These are phyloP conservation scores for Oryzias celebensis DNA, from an alignment of 2,113 vertebrate species.

Conservation along the genomic window DNA sequence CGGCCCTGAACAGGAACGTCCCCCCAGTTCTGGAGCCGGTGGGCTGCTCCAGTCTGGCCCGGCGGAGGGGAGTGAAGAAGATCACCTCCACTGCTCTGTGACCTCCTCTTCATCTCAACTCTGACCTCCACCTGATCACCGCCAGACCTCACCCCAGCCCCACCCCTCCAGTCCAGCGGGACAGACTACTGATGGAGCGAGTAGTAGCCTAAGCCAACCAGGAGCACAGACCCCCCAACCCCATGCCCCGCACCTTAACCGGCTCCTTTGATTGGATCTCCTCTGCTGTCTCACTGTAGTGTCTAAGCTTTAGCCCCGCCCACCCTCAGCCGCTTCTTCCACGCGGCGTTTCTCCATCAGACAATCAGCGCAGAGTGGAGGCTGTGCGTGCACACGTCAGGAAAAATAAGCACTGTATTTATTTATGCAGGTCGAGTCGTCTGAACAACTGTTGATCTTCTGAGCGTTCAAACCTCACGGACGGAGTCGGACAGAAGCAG, in stretches of 20 bases:
- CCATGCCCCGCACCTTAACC: conserved; percentile 22
- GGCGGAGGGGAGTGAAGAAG: conserved; percentile 91
- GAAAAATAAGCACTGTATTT: conserved; percentile 54
- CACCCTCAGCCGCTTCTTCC: conserved; percentile 3
- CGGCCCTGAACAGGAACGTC: conserved; percentile 84
- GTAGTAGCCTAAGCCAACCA: conserved; percentile 60
- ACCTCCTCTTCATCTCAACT: conserved; percentile 40
- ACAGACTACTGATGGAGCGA: conserved; percentile 69
- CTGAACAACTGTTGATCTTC: too few species aligned
- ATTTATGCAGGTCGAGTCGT: conserved; percentile 19
- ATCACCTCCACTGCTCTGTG: conserved; percentile 87
- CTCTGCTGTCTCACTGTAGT: conserved; percentile 24
- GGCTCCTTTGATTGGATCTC: conserved; percentile 45
- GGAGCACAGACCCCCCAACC: conserved; percentile 31
- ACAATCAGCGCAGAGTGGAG: conserved; percentile 58
- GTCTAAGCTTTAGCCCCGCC: conserved; percentile 17
- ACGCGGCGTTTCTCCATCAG: conserved; percentile 36
- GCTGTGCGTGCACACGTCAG: conserved; percentile 8
- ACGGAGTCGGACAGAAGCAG: too few species aligned
- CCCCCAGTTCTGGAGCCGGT: conserved; percentile 90
- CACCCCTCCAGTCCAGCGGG: conserved; percentile 17
- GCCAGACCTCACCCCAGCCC: background rate
- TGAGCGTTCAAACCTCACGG: too few species aligned
- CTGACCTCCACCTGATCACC: conserved; percentile 57
- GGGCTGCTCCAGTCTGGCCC: conserved; percentile 88